Evolutionary conservation across 2,113 vertebrate species (phyloP).

Genomic region (Pluvialis apricaria): DNA sequence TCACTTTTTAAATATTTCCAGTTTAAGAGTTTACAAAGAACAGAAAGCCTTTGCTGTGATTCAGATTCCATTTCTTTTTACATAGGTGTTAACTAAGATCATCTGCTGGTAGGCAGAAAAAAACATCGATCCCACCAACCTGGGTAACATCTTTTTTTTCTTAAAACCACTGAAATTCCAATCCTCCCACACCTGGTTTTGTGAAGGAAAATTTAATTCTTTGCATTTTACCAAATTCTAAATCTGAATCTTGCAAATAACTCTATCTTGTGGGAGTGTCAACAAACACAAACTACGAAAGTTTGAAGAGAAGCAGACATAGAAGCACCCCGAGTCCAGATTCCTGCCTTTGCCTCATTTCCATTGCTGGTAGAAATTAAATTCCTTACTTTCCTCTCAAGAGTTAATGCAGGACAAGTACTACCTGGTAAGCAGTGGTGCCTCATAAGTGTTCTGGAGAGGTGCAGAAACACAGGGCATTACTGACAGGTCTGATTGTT

Average conservation of each 20-base stretch:
- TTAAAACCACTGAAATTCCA: not conserved
- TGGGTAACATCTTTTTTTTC: not conserved
- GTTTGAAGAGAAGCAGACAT: not conserved
- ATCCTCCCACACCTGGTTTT: not conserved
- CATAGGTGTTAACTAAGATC: not conserved
- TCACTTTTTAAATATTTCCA: not conserved
- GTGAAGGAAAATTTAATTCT: not conserved
- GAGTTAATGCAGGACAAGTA: not conserved
- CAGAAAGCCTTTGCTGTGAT: not conserved
- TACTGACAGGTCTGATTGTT: not conserved
- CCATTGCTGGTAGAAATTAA: not conserved
- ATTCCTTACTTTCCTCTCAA: not conserved
- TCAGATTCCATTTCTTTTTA: not conserved
- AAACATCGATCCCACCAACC: rapidly evolving
- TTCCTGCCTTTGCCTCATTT: not conserved
- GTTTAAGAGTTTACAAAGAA: not conserved
- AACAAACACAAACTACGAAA: not conserved
- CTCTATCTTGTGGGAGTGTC: not conserved
- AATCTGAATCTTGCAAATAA: not conserved
- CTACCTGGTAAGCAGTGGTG: not conserved
- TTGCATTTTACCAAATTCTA: not conserved
- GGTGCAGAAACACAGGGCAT: not conserved
- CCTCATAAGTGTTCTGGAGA: not conserved
- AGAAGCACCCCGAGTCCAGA: not conserved
- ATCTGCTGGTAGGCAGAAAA: not conserved